A percentile compares a stretch with the other conserved stretches of the same genome.
Evolutionary conservation across 1,140 invertebrate genomes (phyloP).

Genomic region (Trachelipus rathkii): DNA sequence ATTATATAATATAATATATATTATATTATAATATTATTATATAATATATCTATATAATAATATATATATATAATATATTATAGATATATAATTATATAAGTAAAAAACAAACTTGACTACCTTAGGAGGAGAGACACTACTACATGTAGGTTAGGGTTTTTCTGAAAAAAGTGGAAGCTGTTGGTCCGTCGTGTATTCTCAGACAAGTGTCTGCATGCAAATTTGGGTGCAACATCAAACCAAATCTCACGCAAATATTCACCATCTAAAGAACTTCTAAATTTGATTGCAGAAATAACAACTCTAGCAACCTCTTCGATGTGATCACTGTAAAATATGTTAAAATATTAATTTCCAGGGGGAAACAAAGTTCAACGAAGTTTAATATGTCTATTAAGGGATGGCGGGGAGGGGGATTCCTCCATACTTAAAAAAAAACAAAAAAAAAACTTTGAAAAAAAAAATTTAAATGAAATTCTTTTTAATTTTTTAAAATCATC

Average conservation of each 20-base stretch:
- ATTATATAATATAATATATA: no score
- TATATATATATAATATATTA: no score
- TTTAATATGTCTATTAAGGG: neutral
- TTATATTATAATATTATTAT: no score
- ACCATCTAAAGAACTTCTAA: constrained; percentile 73
- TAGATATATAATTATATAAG: no score
- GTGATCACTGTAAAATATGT: constrained; percentile 26
- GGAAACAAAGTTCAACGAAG: neutral
- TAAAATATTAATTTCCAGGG: neutral
- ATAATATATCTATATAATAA: no score
- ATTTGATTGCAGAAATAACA: constrained; percentile 60
- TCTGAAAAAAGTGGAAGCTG: constrained; percentile 87
- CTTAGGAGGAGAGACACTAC: constrained; percentile 35
- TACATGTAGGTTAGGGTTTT: constrained; percentile 69
- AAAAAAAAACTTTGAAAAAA: no score
- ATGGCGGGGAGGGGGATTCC: neutral
- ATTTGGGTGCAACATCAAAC: constrained; percentile 86
- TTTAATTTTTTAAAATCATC: no score
- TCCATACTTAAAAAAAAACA: neutral
- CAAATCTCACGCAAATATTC: constrained; percentile 89
- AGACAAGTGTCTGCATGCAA: constrained; percentile 78
- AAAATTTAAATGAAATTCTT: no score
- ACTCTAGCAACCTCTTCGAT: constrained; percentile 35
- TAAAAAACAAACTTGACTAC: constrained; percentile 12
- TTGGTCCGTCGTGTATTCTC: constrained; percentile 83